phyloP scores from a whole-genome alignment of 2,888 invertebrate genomes.

The Andrena marginata region DNA sequence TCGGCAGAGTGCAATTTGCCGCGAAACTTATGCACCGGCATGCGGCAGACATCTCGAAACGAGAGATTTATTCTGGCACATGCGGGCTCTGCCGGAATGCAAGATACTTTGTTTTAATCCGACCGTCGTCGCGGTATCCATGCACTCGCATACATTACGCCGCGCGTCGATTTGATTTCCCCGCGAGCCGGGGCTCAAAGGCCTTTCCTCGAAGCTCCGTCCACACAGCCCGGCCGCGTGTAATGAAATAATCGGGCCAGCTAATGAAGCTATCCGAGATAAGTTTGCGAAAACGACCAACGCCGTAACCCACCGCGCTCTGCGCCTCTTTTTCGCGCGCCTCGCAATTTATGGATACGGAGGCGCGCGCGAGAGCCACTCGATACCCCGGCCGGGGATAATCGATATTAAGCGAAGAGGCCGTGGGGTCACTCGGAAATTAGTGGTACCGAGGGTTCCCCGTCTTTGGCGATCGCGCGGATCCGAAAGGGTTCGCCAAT shows the following conservation, averaged over 20 bases:
- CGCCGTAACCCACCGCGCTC: too few relatives aligned
- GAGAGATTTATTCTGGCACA: conserved; percentile 79
- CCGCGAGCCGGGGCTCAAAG: not conserved
- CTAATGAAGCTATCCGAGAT: too few relatives aligned
- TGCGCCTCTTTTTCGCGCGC: not conserved
- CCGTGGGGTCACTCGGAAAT: conserved; percentile 75
- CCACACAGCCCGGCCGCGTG: not conserved
- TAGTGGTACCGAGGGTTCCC: conserved; percentile 72
- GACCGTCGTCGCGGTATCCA: conserved; percentile 52
- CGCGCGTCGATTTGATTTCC: conserved; percentile 5
- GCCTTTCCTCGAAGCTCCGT: not conserved
- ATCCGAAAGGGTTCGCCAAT: conserved; percentile 82
- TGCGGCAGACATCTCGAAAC: conserved; percentile 81
- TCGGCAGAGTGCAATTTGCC: conserved; percentile 69
- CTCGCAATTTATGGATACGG: conserved; percentile 5
- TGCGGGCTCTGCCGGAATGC: conserved; percentile 70
- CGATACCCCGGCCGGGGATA: conserved; percentile 19
- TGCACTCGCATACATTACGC: conserved; percentile 69
- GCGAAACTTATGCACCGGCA: conserved; percentile 81
- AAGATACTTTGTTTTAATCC: conserved; percentile 74
- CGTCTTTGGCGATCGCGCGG: conserved; percentile 68
- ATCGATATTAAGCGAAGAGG: conserved; percentile 55
- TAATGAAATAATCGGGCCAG: too few relatives aligned
- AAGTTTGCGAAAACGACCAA: too few relatives aligned
- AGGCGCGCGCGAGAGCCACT: conserved; percentile 14